Conservation (phyloP, 2,797 vertebrate genomes). For the Eurystomus glaucurus region DNA sequence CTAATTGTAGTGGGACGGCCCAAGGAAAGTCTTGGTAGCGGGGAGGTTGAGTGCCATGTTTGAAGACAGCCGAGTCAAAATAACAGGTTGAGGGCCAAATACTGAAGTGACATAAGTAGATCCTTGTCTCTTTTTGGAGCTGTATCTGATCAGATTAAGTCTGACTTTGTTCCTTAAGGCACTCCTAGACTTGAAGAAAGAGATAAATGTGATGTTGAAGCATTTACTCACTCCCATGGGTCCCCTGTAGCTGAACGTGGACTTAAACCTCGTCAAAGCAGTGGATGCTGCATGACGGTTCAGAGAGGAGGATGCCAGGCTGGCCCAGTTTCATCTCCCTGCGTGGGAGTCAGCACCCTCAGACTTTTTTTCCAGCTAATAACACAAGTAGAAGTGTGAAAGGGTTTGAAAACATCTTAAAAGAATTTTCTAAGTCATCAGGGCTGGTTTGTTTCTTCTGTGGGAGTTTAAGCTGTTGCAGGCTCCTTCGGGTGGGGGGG, state of each 20-base stretch:
- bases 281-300: rapidly evolving
- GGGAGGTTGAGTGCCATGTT: not conserved
- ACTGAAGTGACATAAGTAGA: not conserved
- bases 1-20: not conserved
- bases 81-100: not conserved
- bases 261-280: not conserved
- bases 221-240: not conserved
- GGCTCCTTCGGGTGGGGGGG: not conserved
- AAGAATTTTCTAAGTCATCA: not conserved
- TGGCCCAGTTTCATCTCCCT: not conserved
- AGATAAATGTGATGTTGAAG: not conserved
- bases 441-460: not conserved
- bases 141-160: not conserved
- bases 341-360: not conserved
- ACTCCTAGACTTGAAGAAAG: not conserved
- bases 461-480: not conserved
- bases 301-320: not conserved
- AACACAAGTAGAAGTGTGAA: not conserved
- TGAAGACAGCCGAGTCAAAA: not conserved
- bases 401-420: not conserved
- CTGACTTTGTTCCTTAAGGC: not conserved
- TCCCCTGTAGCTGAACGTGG: not conserved
- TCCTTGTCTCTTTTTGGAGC: not conserved
- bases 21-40: not conserved
- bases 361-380: not conserved